Percentiles rank a stretch among this genome's conserved stretches.
Evolutionary conservation across 2,797 vertebrate genomes (phyloP).

Genomic region (Gouania willdenowi): DNA sequence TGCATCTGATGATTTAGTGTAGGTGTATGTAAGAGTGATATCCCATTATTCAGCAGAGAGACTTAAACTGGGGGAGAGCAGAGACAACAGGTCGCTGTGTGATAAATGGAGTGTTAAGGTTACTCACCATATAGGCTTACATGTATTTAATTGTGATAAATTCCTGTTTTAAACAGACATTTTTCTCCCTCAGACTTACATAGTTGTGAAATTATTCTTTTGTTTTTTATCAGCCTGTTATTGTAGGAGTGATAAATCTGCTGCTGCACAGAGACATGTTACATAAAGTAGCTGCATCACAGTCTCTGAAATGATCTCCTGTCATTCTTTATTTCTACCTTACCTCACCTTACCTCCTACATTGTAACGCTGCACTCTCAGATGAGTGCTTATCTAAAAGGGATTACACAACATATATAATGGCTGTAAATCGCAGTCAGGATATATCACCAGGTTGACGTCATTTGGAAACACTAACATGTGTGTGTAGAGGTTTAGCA

Average conservation of each 20-base stretch:
- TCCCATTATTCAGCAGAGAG: slow-evolving; percentile 28
- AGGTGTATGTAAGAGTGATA: slow-evolving; percentile 31
- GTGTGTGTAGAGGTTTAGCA: slow-evolving; percentile 33
- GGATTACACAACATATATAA: slow-evolving; percentile 17
- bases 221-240: no score
- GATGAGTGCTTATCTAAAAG: slow-evolving; percentile 11
- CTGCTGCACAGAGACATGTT: no score
- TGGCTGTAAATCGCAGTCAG: no score
- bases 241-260: no score
- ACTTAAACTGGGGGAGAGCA: slow-evolving; percentile 32
- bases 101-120: slow-evolving; percentile 54
- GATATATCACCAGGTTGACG: slow-evolving; percentile 40
- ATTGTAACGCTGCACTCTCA: slow-evolving; percentile 21
- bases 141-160: slow-evolving; percentile 47
- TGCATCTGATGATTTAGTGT: slow-evolving; percentile 37
- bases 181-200: slow-evolving; percentile 17
- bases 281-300: slow-evolving; percentile 40
- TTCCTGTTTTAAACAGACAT: slow-evolving; percentile 4
- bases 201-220: slow-evolving; percentile 1
- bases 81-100: slow-evolving; percentile 25
- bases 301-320: slow-evolving; percentile 10
- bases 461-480: slow-evolving; percentile 56
- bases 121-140: slow-evolving; percentile 48
- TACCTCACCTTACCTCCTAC: slow-evolving; percentile 14
- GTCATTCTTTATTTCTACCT: slow-evolving; percentile 23